Conservation (phyloP, 30 jellyfish, hydroid and myxozoan genomes). For the Hydra vulgaris region DNA sequence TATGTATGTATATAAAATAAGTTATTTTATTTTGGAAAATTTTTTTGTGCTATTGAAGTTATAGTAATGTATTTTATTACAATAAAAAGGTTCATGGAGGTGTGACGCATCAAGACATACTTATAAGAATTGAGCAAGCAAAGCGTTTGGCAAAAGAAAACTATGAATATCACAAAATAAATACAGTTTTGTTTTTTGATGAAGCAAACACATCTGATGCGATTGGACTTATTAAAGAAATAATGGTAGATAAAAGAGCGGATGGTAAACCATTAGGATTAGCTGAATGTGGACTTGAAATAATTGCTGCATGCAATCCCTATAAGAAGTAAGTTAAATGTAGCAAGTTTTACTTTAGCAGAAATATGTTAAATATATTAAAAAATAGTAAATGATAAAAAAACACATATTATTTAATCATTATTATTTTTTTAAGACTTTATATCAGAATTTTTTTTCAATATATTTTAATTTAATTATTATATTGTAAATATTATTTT, state of each 20-base stretch:
- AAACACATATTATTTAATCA: too few relatives aligned
- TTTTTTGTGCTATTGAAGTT: too few relatives aligned
- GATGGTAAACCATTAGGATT: slow-evolving; percentile 40
- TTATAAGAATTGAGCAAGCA: slow-evolving; percentile 31
- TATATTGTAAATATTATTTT: too few relatives aligned
- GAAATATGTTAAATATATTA: too few relatives aligned
- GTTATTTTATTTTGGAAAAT: too few relatives aligned
- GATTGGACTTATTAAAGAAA: slow-evolving; percentile 19
- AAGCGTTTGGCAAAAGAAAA: slow-evolving; percentile 34
- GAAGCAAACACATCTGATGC: slow-evolving; percentile 23
- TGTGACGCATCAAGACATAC: slow-evolving; percentile 33
- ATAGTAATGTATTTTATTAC: too few relatives aligned
- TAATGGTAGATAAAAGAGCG: slow-evolving; percentile 24
- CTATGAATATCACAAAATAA: not conserved
- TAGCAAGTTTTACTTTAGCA: too few relatives aligned
- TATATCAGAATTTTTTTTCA: too few relatives aligned
- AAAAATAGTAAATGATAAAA: too few relatives aligned
- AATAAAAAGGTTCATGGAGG: slow-evolving; percentile 69
- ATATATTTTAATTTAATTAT: too few relatives aligned
- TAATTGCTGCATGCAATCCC: not conserved
- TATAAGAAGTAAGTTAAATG: not conserved
- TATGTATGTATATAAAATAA: too few relatives aligned
- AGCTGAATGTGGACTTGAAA: slow-evolving; percentile 2
- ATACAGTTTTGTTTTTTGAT: not conserved
- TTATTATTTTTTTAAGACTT: too few relatives aligned